Evolutionary conservation across 2,113 vertebrate species (phyloP).

Genomic region (Hyaena hyaena): DNA sequence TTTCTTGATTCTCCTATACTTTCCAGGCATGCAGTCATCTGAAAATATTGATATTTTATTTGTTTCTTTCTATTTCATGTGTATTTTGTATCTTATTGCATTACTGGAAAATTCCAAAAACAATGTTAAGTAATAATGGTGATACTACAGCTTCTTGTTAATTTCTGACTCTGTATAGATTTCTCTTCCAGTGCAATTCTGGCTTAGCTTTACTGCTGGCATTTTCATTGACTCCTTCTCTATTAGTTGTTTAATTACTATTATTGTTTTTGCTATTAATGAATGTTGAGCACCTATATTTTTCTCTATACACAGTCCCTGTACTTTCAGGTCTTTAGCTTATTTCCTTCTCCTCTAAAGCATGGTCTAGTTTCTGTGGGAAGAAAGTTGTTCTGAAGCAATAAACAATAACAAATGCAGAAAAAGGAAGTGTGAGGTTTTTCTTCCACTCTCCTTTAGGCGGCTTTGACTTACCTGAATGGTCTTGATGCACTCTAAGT

Average conservation of each 20-base stretch:
- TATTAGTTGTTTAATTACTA: neutral
- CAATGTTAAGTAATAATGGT: neutral
- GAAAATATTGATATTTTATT: constrained; percentile 17
- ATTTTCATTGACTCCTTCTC: neutral
- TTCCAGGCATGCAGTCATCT: neutral
- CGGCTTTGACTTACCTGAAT: constrained; percentile 83
- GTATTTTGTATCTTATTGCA: neutral
- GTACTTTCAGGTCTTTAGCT: neutral
- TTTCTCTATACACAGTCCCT: neutral
- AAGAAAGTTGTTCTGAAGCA: neutral
- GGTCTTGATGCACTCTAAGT: constrained; percentile 81
- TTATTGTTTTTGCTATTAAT: neutral
- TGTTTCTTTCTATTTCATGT: neutral
- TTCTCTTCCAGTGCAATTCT: neutral
- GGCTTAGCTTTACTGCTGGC: neutral
- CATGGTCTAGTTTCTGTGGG: neutral
- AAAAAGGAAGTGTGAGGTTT: neutral
- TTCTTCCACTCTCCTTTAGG: neutral
- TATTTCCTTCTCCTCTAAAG: neutral
- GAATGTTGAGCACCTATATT: neutral
- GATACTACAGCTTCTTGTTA: neutral
- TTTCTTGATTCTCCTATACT: neutral
- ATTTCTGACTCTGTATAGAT: neutral
- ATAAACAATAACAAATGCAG: neutral
- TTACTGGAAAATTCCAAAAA: neutral